Conservation (phyloP, 2,888 invertebrate genomes). For the Rhorus exstirpatorius region DNA sequence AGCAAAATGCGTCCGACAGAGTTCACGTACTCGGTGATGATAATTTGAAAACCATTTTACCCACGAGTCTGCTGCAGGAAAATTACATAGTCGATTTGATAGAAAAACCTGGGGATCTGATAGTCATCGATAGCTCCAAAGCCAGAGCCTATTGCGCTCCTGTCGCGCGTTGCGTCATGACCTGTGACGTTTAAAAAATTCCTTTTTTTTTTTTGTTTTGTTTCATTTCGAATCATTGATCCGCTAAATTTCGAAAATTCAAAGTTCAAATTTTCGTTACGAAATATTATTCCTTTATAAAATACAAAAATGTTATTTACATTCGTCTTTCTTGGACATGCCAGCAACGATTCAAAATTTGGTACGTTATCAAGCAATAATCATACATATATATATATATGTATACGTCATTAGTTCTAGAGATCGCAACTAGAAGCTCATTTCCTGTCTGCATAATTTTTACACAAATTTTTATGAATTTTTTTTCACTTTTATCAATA, state of each 20-base stretch:
- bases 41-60: conserved; percentile 76
- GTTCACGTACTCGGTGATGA: conserved; percentile 20
- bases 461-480: conserved; percentile 14
- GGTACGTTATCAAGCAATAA: conserved; percentile 22
- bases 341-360: conserved; percentile 35
- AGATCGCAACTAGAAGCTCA: conserved; percentile 59
- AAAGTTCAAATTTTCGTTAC: conserved; percentile 1
- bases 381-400: too few species aligned
- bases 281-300: conserved; percentile 40
- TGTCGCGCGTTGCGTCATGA: conserved; percentile 37
- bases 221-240: not conserved
- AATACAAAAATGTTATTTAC: conserved; percentile 70
- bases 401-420: conserved; percentile 11
- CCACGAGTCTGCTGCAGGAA: conserved; percentile 87
- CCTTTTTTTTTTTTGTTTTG: not conserved
- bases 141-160: conserved; percentile 84
- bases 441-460: conserved; percentile 10
- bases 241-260: not conserved
- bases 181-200: conserved; percentile 31
- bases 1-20: not conserved
- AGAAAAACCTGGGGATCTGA: conserved; percentile 86
- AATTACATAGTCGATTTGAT: conserved; percentile 89
- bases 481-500: not conserved
- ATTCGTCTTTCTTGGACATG: conserved; percentile 37
- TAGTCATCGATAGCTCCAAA: conserved; percentile 84